Conservation (phyloP, 2,113 vertebrate species). For the Chitala chitala region DNA sequence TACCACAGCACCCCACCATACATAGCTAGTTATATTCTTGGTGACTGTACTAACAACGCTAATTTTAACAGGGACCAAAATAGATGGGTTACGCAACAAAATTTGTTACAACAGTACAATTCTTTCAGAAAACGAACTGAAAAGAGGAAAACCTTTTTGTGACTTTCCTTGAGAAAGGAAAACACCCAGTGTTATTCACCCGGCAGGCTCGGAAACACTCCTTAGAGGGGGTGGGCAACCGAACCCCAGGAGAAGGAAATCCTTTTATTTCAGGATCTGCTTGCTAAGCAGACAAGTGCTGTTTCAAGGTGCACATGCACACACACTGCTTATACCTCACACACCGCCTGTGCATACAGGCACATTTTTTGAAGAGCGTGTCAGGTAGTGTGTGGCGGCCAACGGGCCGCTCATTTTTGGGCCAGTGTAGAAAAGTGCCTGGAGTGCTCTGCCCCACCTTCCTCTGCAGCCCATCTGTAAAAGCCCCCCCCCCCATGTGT, state of each 20-base stretch:
- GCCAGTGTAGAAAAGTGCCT: neutral
- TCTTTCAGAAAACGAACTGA: neutral
- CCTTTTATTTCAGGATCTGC: neutral
- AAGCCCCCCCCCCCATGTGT: neutral
- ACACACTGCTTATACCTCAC: neutral
- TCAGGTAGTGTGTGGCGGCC: too few relatives aligned
- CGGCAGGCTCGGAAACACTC: neutral
- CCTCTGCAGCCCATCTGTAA: neutral
- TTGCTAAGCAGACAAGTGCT: neutral
- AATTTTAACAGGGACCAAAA: neutral
- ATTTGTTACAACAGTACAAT: neutral
- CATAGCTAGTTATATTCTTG: too few relatives aligned
- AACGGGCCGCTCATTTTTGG: neutral
- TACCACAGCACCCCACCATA: neutral
- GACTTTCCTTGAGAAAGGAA: neutral
- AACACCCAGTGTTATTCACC: neutral
- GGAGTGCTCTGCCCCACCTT: neutral
- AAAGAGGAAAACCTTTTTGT: neutral
- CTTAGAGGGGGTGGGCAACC: neutral
- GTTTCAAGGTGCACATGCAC: neutral
- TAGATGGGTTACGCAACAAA: neutral
- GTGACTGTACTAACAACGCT: neutral
- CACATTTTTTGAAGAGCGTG: neutral
- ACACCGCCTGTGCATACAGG: neutral
- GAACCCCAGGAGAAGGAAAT: neutral